Evolutionary conservation across 2,888 invertebrate species (phyloP), one percentile per base, ranked within the genome.

Genomic region (Synanthedon formicaeformis): DNA sequence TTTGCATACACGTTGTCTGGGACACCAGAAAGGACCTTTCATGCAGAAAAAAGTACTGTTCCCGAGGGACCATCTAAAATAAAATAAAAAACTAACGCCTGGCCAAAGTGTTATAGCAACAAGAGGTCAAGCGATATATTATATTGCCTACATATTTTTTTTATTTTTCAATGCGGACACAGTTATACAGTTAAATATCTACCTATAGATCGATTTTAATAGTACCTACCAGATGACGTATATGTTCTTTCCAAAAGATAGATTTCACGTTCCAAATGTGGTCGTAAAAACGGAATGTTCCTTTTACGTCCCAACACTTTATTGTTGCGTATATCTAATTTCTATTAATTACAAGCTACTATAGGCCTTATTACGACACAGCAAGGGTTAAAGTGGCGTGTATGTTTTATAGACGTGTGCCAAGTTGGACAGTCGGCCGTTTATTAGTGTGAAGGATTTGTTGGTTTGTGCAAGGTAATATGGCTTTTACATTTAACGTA

Each of bases 291-390:
- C 45, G 45, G 12, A 45, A 45, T 45, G 45, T 45, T 45, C 45
- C 45, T 49, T 49, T 49, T 49, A 49, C 49, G 49, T 49, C 49
- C 49, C 49, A 49, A 23, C 49, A 49, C 49, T 49, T 49, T 49
- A 49, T 49, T 49, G 49, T 45, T 45, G 45, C 45, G 13, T 45
- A 45, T 45, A 45, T 12, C 13, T 45, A 45, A 45, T 45, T 45
- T n/a, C 45, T 13, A n/a, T 13, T 45, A 13, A 45, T 13, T 45
- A 14, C 45, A 45, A n/a, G 14, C 12, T 5, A 45, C 14, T 45
- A 45, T 45, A 45, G 4, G 11, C 45, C 14, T 8, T 45, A 45
- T n/a, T 14, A 12, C 45, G 2, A 13, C 14, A 6, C 5, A 1
- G 6, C 14, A 45, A 12, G 45, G 45, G 45, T 14, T 45, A 13